Base-by-base conservation (phyloP, 2,888 invertebrate genomes). In the Agrochola lota region DNA sequence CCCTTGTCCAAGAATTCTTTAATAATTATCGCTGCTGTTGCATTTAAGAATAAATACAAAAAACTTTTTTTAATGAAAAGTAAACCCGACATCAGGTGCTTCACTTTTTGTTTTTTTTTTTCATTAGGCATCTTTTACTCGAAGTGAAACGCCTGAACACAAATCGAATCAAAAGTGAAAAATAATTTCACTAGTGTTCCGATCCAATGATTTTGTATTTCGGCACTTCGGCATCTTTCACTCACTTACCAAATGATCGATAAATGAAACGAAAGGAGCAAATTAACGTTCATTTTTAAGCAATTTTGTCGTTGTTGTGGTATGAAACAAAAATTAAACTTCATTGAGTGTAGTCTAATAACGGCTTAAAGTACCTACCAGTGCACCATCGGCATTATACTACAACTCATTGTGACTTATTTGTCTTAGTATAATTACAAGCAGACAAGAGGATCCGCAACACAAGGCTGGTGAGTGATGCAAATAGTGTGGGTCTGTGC, bases 401-500 rank as follows among this genome's bases (percentile, higher is more conserved):
- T 30, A 35, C n/a, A 55, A 43, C 26, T 15, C 20, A 80, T 67
- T 57, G 17, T n/a, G 20, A 52, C 35, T 59, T 68, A 60, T 55
- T 72, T 83, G 26, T 70, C 66, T 49, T 8, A 26, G 57, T 55
- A 62, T 35, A 72, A 55, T 55, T 81, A 78, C 57, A 70, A 30
- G 35, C 17, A 46, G 7, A 59, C 40, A 49, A 78, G 26, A 59
- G 66, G 26, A 23, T 26, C 30, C 40, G 23, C 57, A 59, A 63
- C 52, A 73, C 72, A 59, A 63, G 49, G 26, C 23, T 35, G 23
- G 49, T 15, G 49, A 15, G 30, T 52, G 49, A 23, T 5, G 52
- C 74, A 85, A 80, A 85, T 71, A 80, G 46, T 68, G 71, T 52
- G 49, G 43, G 12, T 30, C 59, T 60, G 30, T 35, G 59, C 66